Percentiles rank a stretch among this genome's conserved stretches.
phyloP scores from a whole-genome alignment of 1,140 invertebrate genomes.

The Solenopsis invicta region DNA sequence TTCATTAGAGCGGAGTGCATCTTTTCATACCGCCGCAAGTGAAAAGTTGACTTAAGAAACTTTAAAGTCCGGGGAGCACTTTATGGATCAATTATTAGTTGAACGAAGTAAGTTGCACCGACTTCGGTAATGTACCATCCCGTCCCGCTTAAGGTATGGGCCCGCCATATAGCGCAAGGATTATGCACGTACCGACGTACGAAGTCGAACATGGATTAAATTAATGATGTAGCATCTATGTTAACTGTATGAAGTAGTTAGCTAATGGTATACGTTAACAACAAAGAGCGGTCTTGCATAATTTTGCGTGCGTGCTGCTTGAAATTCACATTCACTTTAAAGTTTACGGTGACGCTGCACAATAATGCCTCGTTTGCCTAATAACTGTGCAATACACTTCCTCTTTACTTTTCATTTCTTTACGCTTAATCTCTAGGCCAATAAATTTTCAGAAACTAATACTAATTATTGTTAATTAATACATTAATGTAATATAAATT shows the following conservation, averaged over 20 bases:
- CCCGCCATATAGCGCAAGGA: conserved; percentile 43
- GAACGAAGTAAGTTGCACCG: conserved; percentile 73
- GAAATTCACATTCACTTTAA: conserved; percentile 43
- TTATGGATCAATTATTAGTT: conserved; percentile 77
- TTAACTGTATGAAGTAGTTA: conserved; percentile 63
- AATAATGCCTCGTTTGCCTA: conserved; percentile 16
- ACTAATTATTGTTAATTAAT: conserved; percentile 1
- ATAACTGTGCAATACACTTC: conserved; percentile 1
- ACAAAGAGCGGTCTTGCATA: conserved; percentile 59
- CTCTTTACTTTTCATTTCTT: neutral
- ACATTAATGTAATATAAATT: conserved; percentile 6
- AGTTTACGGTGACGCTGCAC: conserved; percentile 21
- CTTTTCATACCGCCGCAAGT: conserved; percentile 68
- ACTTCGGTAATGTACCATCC: conserved; percentile 69
- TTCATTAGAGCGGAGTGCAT: conserved; percentile 71
- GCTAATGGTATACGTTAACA: conserved; percentile 56
- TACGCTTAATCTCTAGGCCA: neutral
- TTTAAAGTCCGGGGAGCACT: conserved; percentile 66
- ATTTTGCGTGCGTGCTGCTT: conserved; percentile 48
- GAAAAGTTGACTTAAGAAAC: conserved; percentile 76
- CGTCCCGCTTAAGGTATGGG: conserved; percentile 33
- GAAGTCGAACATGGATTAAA: conserved; percentile 54
- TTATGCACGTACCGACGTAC: conserved; percentile 58
- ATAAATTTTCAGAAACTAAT: neutral
- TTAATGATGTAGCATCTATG: conserved; percentile 53